Evolutionary conservation across 1,140 invertebrate species (phyloP), one percentile per base, ranked within the genome.

Genomic region (Melitaea cinxia): DNA sequence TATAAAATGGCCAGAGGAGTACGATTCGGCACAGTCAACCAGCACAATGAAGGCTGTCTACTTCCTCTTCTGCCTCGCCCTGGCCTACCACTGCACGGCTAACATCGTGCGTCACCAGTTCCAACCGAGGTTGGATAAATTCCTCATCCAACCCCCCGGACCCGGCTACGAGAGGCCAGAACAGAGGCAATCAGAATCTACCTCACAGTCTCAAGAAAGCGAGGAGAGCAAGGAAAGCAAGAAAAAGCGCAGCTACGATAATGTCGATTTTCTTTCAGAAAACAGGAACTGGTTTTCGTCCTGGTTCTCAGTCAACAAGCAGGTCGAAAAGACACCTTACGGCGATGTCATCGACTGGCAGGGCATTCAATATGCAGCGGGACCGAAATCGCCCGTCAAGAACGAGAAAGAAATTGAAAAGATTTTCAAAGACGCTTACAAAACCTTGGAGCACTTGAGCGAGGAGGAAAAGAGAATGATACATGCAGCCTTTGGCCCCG

Each of bases 11-110:
- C 54, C 5, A n/a, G 37, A 24, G 45, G 45, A 1, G 0, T 15
- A 4, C 60, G 49, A 21, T 69, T 23, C 33, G 28, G 60, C 53
- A 73, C 59, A 70, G 42, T 67, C 57, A 56, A 42, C 52, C 21
- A 33, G 33, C 76, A 79, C 59, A 60, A 89, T 89, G 87, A 89
- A 80, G 74, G 74, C 75, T 54, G 65, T 79, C 64, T 77, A 72
- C 65, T 49, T 81, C 24, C 66, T 88, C 15, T 52, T 85, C 49
- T 83, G 76, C 72, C 74, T 88, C 15, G 77, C 75, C 17, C 72
- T 88, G 50, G 74, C 75, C 56, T 72, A 73, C 66, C 60, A 72
- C 35, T 65, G 69, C 35, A 57, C 76, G n/a, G 83, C 68, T 55
- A 81, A 72, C 65, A 83, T 89, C 72, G 84, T 88, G 74, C 65